Conservation (phyloP, 2,797 vertebrate species). For the Perodicticus potto region DNA sequence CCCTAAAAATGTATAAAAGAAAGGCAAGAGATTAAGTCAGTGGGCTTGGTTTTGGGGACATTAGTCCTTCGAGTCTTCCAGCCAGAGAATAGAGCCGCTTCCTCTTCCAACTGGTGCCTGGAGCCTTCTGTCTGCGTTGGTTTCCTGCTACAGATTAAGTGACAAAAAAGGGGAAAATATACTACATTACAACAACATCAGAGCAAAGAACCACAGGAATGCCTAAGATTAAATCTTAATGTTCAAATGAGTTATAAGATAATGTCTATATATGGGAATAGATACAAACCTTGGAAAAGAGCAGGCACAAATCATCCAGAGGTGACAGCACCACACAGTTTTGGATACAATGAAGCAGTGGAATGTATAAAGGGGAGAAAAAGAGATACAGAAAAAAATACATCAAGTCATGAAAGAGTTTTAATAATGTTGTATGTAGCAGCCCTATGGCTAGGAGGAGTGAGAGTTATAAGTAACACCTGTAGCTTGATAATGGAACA, state of each 20-base stretch:
- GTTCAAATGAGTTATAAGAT: not conserved
- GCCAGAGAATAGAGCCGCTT: no score
- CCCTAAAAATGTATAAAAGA: no score
- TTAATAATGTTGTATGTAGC: not conserved
- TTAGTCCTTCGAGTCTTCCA: no score
- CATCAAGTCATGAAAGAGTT: not conserved
- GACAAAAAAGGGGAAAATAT: not conserved
- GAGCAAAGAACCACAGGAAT: not conserved
- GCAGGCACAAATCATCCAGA: not conserved
- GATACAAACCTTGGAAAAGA: not conserved
- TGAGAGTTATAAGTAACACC: no score
- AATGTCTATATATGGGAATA: not conserved
- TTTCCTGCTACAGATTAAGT: no score
- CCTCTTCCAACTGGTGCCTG: no score
- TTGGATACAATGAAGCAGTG: not conserved
- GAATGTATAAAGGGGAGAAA: not conserved
- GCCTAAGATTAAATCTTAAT: not conserved
- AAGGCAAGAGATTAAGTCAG: no score
- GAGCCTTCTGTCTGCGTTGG: no score
- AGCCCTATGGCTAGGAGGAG: no score
- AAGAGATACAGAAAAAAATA: not conserved
- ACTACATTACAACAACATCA: not conserved
- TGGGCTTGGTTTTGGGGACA: no score
- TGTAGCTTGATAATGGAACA: no score
- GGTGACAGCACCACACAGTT: not conserved